Evolutionary conservation across 2,113 vertebrate genomes (phyloP), one percentile per base, ranked within the genome.

Genomic region (Solea solea): DNA sequence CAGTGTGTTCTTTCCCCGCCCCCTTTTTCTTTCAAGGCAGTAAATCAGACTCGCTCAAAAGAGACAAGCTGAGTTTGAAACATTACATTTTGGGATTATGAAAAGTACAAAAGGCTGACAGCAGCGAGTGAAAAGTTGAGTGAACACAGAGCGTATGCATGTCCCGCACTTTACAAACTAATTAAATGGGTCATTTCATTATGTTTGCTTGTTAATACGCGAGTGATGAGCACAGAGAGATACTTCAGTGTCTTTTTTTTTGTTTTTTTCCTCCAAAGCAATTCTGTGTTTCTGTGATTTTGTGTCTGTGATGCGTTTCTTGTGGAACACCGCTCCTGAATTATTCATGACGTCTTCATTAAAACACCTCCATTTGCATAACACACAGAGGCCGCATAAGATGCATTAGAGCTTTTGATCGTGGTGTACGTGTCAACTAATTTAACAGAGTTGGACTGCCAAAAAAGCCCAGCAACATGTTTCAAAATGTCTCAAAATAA

Each of bases 361-460:
- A 93, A 91, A 91, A 88, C 63, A 59, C 55, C 58, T 53, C n/a
- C 5, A 93, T 93, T 93, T 90, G 86, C 89, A 93, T 92, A 90
- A 79, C 80, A 82, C 74, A 77, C 70, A 69, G 64, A 69, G 80
- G 83, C 61, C 1, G 49, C 60, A 46, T 50, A 76, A 62, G 74
- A 87, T 71, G 74, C 67, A 85, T 91, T 85, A 84, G 55, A 60
- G 76, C 83, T 80, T 91, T 90, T 90, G 87, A 91, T 86, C 86
- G 84, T 65, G 76, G 66, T 82, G 76, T 75, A 87, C 69, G 83
- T 87, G 85, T 89, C 82, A 85, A 91, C 80, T 78, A 62, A 89
- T 87, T 86, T 81, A 87, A 86, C 79, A 78, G 57, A 16, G 64
- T 40, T 13, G 76, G 80, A 83, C 71, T 28, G 11, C 58, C 45